phyloP scores from a whole-genome alignment of 2,113 vertebrate species.

The Tetrao urogallus region DNA sequence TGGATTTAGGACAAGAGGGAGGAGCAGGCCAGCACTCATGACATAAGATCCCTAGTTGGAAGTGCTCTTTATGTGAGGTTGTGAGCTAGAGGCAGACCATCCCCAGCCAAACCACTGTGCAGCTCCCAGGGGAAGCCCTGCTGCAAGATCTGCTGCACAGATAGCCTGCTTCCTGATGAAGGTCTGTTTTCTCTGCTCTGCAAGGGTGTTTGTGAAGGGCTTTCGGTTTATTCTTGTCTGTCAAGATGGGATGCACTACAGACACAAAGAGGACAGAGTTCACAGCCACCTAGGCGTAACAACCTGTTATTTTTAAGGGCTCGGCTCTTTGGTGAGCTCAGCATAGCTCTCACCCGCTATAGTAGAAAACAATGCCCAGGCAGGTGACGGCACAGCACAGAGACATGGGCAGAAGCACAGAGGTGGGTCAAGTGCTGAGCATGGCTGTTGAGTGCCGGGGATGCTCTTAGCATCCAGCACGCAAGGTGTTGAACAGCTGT shows the following conservation, averaged over 20 bases:
- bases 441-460: not conserved
- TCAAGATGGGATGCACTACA: not conserved
- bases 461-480: not conserved
- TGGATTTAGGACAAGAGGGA: not conserved
- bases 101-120: not conserved
- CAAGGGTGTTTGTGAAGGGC: not conserved
- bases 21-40: not conserved
- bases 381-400: not conserved
- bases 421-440: not conserved
- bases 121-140: not conserved
- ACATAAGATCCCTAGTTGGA: not conserved
- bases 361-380: not conserved
- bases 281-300: conserved; percentile 2
- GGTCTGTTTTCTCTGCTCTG: not conserved
- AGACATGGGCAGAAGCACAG: not conserved
- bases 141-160: not conserved
- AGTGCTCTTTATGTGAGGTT: accelerated
- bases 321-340: not conserved
- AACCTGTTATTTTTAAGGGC: not conserved
- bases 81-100: accelerated
- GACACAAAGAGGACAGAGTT: not conserved
- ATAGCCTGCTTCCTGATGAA: not conserved
- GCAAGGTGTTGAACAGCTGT: not conserved
- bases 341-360: not conserved
- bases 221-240: conserved; percentile 5